Evolutionary conservation across 1,140 invertebrate genomes (phyloP).

Genomic region (Ditylenchus dipsaci): DNA sequence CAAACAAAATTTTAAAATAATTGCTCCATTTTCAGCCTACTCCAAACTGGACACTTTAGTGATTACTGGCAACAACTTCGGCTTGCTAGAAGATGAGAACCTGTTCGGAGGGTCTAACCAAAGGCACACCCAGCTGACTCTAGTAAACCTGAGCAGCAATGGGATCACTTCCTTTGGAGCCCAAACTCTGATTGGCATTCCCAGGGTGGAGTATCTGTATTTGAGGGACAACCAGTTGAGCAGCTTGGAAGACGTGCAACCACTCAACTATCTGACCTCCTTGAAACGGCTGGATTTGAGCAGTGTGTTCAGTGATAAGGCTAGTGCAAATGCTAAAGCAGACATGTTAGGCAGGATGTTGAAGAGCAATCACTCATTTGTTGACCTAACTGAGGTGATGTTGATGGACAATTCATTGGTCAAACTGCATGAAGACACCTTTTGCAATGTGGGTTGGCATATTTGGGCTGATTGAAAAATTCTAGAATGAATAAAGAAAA

Average conservation of each 20-base stretch:
- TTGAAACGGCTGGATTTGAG: constrained; percentile 24
- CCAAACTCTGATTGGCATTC: constrained; percentile 23
- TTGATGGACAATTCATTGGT: constrained; percentile 23
- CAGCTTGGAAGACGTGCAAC: constrained; percentile 6
- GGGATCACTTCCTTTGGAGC: constrained; percentile 22
- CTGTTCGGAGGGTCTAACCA: constrained; percentile 8
- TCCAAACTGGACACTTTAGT: constrained; percentile 12
- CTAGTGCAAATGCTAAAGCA: constrained; percentile 3
- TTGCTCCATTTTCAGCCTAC: constrained; percentile 3
- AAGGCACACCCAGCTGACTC: constrained; percentile 13
- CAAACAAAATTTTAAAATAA: too few relatives aligned
- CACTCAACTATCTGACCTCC: constrained; percentile 16
- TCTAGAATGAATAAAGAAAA: too few relatives aligned
- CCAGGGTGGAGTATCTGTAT: constrained; percentile 13
- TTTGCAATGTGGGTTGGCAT: constrained; percentile 25
- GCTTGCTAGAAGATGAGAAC: constrained; percentile 9
- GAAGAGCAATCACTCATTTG: constrained; percentile 23
- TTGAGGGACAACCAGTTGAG: constrained; percentile 10
- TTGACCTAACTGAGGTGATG: constrained; percentile 29
- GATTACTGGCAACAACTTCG: constrained; percentile 13
- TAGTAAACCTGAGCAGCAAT: constrained; percentile 34
- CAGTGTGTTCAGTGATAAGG: constrained; percentile 14
- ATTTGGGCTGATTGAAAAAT: too few relatives aligned
- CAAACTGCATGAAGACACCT: constrained; percentile 30
- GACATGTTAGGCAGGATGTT: constrained; percentile 31